Evolutionary conservation across 2,113 vertebrate species (phyloP), one percentile per base, ranked within the genome.

Genomic region (Alaudala cheleensis): DNA sequence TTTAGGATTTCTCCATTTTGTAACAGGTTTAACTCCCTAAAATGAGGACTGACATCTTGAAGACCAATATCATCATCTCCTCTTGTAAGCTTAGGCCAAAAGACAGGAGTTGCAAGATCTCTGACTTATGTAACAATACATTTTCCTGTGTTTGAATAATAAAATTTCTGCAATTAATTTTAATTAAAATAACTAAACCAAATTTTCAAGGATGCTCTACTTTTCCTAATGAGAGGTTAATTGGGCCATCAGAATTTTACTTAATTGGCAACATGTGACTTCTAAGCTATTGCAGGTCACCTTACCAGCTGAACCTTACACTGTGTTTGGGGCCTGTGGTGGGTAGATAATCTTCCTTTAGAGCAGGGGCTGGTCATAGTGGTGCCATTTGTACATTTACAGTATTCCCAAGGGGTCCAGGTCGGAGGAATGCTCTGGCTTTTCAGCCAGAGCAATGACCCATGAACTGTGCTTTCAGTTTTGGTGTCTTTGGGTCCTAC

Each of bases 81-180:
- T 37, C n/a, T 37, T 86, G 42, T 25, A 81, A 71, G 40, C 37
- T 37, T 58, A 60, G 62, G 40, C 31, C 69, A 53, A 71, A 95
- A 92, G 40, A 60, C 49, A 34, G 23, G 53, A 80, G 37, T 81
- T 90, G 40, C 53, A 76, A 90, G 79, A 67, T 86, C 26, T 45
- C 28, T 53, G 61, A 50, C 65, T 86, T 84, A 65, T 11, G 33
- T 74, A 93, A 81, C 49, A 84, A 34, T 45, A 49, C 1, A 20
- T 86, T 93, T 93, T 67, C 45, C 76, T 86, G 16, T 78, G 39
- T 69, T 88, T 62, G 37, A 86, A 70, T 96, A 88, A 81, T 78
- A 53, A 82, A 82, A 86, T 28, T 33, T 49, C n/a, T 86, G 44
- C 65, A 90, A 83, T 83, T 93, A 49, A 31, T 91, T 84, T 74